phyloP scores from a whole-genome alignment of 2,888 invertebrate genomes.

The Drosophila conformis region DNA sequence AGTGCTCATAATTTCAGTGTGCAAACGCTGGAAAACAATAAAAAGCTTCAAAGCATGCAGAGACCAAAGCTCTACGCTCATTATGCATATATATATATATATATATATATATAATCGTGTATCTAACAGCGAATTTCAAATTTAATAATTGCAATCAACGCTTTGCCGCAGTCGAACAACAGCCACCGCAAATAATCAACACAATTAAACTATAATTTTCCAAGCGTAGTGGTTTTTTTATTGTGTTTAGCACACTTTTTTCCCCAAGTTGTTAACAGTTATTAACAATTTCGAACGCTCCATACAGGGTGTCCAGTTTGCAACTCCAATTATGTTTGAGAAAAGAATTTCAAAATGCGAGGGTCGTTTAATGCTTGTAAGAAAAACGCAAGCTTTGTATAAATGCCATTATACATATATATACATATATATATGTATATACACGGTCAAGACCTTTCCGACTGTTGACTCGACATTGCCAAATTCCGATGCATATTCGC shows the following conservation, averaged over 20 bases:
- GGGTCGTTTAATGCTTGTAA: neutral
- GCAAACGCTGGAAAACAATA: conserved; percentile 17
- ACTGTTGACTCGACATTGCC: neutral
- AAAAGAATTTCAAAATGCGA: neutral
- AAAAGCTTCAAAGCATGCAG: neutral
- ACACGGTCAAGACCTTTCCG: neutral
- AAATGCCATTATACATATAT: neutral
- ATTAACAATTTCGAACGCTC: neutral
- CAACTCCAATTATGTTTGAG: neutral
- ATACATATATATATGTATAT: neutral
- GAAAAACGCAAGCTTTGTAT: neutral
- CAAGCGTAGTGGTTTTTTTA: conserved; percentile 24
- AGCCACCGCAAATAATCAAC: conserved; percentile 32
- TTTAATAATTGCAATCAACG: conserved; percentile 54
- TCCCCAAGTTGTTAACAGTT: conserved; percentile 17
- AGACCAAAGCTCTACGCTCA: neutral
- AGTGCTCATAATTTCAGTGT: neutral
- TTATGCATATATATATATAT: neutral
- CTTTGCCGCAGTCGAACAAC: conserved; percentile 21
- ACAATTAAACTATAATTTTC: conserved; percentile 64
- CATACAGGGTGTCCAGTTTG: conserved; percentile 26
- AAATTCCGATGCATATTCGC: conserved; percentile 1
- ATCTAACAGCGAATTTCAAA: conserved; percentile 37
- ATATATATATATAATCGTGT: no score
- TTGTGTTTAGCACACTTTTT: conserved; percentile 16